Conservation (phyloP, 2,797 vertebrate genomes). For the Macroramphosus scolopax region DNA sequence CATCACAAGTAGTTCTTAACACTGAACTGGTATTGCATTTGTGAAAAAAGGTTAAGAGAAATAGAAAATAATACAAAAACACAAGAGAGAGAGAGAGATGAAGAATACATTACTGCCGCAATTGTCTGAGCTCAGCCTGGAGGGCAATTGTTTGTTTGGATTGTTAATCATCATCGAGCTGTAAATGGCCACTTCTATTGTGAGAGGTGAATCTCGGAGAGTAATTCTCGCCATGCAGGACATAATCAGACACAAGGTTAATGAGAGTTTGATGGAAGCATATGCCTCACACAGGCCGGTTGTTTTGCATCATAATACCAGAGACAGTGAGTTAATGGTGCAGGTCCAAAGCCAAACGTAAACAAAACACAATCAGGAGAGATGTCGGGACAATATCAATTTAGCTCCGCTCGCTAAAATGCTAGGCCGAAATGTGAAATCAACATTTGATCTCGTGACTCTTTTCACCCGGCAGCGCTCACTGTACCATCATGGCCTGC, state of each 20-base stretch:
- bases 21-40: too few relatives aligned
- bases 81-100: background rate
- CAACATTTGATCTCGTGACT: conserved; percentile 22
- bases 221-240: conserved; percentile 65
- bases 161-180: conserved; percentile 69
- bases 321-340: conserved; percentile 68
- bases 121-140: conserved; percentile 38
- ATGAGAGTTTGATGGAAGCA: conserved; percentile 79
- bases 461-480: background rate
- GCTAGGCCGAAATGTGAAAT: conserved; percentile 20
- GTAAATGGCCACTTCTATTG: conserved; percentile 67
- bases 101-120: conserved; percentile 28
- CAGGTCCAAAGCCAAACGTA: conserved; percentile 68
- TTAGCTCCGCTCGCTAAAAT: conserved; percentile 44
- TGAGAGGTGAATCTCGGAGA: conserved; percentile 58
- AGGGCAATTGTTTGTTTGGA: conserved; percentile 66
- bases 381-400: conserved; percentile 56
- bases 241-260: conserved; percentile 79
- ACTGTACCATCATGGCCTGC: conserved; percentile 22
- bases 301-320: conserved; percentile 60
- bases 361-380: conserved; percentile 68
- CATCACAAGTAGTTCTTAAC: too few relatives aligned
- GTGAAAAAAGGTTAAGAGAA: too few relatives aligned
- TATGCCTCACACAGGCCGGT: conserved; percentile 65
- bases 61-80: too few relatives aligned